These are phyloP conservation scores for Phainopepla nitens DNA, from an alignment of 2,113 vertebrate genomes.

Conservation along the genomic window DNA sequence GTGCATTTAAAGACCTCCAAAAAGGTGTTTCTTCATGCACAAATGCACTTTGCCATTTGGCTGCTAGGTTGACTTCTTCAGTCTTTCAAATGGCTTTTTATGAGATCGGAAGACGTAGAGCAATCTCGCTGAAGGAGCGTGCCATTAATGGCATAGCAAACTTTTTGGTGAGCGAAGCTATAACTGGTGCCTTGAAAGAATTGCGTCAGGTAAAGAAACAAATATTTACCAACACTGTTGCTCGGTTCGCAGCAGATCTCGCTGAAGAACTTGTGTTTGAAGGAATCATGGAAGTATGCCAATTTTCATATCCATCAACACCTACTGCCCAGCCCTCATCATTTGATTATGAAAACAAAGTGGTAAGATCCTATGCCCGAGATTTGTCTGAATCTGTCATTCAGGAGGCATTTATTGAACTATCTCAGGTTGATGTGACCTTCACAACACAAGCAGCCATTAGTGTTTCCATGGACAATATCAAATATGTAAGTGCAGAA, in stretches of 20 bases:
- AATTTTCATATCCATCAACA: conserved; percentile 90
- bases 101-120: conserved; percentile 88
- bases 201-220: conserved; percentile 90
- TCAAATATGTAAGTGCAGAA: conserved; percentile 83
- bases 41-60: conserved; percentile 89
- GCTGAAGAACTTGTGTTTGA: conserved; percentile 97
- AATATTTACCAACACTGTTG: conserved; percentile 88
- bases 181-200: conserved; percentile 88
- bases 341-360: conserved; percentile 84
- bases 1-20: conserved; percentile 91
- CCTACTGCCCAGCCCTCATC: conserved; percentile 73
- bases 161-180: conserved; percentile 89
- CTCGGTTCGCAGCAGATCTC: conserved; percentile 88
- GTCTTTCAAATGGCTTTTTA: conserved; percentile 97
- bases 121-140: conserved; percentile 85
- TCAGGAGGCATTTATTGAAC: conserved; percentile 96
- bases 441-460: conserved; percentile 93
- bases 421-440: conserved; percentile 89
- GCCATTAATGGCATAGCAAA: conserved; percentile 88
- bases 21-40: conserved; percentile 93
- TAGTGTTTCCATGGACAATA: conserved; percentile 88
- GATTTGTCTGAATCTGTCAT: conserved; percentile 96
- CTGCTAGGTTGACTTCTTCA: conserved; percentile 88
- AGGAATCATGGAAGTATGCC: conserved; percentile 98
- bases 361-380: conserved; percentile 89